Conservation (phyloP, 2,888 invertebrate genomes). For the Troides aeacus region DNA sequence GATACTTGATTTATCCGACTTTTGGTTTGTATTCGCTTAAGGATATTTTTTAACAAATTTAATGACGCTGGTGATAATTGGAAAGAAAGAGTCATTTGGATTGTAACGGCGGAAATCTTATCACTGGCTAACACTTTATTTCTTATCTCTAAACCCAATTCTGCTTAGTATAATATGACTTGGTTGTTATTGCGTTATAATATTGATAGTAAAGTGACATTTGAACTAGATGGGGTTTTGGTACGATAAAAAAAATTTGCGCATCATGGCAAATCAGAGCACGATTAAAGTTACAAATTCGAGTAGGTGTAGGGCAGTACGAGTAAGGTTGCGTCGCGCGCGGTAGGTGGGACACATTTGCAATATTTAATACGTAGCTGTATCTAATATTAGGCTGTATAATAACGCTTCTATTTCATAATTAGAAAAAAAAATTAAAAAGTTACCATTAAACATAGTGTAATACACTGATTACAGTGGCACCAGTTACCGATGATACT, state of each 20-base stretch:
- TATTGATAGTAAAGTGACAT: background rate
- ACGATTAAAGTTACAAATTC: constrained; percentile 79
- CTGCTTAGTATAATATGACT: background rate
- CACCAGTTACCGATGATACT: background rate
- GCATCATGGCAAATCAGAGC: constrained; percentile 65
- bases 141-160: no score
- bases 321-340: constrained; percentile 46
- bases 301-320: constrained; percentile 65
- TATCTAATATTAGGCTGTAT: constrained; percentile 7
- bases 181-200: background rate
- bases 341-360: constrained; percentile 74
- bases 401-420: background rate
- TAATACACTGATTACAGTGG: background rate
- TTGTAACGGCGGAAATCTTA: no score
- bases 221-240: constrained; percentile 43
- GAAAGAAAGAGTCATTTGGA: no score
- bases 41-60: no score
- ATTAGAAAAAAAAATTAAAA: background rate
- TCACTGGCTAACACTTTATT: no score
- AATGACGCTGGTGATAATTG: no score
- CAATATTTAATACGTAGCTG: constrained; percentile 47
- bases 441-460: background rate
- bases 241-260: constrained; percentile 52
- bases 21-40: no score
- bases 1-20: no score